A percentile compares a stretch with the other conserved stretches of the same genome.
Evolutionary conservation across 2,888 invertebrate species (phyloP).

Genomic region (Megalurothrips usitatus): DNA sequence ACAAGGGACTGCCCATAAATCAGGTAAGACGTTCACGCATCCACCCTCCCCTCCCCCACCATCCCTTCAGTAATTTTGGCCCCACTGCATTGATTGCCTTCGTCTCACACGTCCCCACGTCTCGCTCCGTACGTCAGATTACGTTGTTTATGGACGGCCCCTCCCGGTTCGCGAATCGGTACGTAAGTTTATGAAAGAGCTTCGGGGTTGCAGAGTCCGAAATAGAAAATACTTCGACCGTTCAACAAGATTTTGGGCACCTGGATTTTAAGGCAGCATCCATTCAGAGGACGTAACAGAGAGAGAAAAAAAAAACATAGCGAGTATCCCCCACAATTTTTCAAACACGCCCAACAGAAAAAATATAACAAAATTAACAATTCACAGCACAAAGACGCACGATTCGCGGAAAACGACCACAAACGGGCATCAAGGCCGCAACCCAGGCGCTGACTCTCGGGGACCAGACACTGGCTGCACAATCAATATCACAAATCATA

Average conservation of each 20-base stretch:
- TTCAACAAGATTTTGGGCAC: not conserved
- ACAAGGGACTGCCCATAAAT: not conserved
- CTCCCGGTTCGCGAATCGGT: not conserved
- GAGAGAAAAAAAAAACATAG: not conserved
- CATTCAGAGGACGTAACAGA: not conserved
- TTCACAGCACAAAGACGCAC: conserved; percentile 13
- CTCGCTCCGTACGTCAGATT: no score
- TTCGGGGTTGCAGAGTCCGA: not conserved
- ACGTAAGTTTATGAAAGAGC: no score
- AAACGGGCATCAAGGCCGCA: not conserved
- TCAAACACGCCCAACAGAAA: conserved; percentile 4
- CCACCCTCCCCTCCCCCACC: not conserved
- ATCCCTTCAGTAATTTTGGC: not conserved
- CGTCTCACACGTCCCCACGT: no score
- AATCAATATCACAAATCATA: not conserved
- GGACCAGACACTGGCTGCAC: not conserved
- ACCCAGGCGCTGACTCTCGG: not conserved
- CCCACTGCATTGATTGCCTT: not conserved
- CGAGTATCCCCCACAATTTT: not conserved
- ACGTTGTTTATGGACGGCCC: not conserved
- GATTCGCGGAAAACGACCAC: not conserved
- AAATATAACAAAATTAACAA: conserved; percentile 25
- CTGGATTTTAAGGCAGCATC: not conserved
- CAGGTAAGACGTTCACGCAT: not conserved
- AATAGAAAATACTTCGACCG: not conserved